Evolutionary conservation across 2,888 invertebrate genomes (phyloP).

Genomic region (Taphrorychus bicolor): DNA sequence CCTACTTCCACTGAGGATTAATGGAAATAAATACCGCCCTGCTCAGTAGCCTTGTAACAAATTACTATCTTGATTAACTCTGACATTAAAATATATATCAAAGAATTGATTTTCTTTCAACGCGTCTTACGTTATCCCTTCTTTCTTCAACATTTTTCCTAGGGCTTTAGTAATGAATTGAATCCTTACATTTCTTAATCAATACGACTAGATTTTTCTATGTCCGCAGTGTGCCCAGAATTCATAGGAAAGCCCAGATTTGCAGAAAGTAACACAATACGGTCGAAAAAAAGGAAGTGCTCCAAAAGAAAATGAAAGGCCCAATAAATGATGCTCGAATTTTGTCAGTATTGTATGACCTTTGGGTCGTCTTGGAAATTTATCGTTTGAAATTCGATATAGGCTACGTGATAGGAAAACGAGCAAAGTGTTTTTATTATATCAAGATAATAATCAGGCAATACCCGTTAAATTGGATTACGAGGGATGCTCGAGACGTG

Average conservation of each 20-base stretch:
- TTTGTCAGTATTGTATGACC: background rate
- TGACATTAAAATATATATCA: background rate
- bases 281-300: background rate
- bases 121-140: background rate
- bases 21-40: too few relatives aligned
- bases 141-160: background rate
- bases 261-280: background rate
- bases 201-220: background rate
- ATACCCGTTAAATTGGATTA: background rate
- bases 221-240: background rate
- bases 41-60: too few relatives aligned
- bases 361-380: background rate
- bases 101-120: background rate
- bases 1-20: background rate
- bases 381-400: background rate
- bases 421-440: background rate
- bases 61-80: background rate
- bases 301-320: background rate
- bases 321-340: background rate
- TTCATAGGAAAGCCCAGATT: background rate
- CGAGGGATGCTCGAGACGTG: too few relatives aligned
- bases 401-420: background rate
- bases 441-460: background rate
- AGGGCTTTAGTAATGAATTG: background rate
- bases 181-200: background rate